A percentile compares a stretch with the other conserved stretches of the same genome.
These are phyloP conservation scores for Cenopis cana DNA, from an alignment of 2,888 invertebrate genomes.

Conservation along the genomic window DNA sequence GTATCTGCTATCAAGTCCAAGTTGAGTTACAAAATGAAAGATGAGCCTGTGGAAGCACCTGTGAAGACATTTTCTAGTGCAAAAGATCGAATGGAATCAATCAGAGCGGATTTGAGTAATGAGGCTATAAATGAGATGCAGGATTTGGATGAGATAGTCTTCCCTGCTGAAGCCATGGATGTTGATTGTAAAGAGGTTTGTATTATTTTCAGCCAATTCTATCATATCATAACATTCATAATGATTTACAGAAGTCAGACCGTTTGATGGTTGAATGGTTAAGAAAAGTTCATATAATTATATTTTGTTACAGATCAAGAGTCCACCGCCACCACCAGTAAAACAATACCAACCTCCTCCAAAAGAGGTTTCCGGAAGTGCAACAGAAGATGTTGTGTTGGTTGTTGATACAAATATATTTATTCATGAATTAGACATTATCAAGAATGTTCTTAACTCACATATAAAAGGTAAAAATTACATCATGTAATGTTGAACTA, in stretches of 20 bases:
- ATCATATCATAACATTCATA: no score
- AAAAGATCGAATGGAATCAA: conserved; percentile 64
- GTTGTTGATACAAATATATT: conserved; percentile 82
- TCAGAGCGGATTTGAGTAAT: conserved; percentile 61
- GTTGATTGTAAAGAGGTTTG: conserved; percentile 70
- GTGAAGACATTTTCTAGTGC: conserved; percentile 59
- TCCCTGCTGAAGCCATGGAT: conserved; percentile 68
- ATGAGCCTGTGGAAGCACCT: conserved; percentile 20
- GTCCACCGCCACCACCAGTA: conserved; percentile 47
- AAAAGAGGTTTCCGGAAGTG: conserved; percentile 53
- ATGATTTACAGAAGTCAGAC: no score
- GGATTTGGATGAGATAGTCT: conserved; percentile 43
- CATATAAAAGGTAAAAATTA: conserved; percentile 71
- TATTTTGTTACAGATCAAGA: conserved; percentile 55
- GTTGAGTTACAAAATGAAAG: conserved; percentile 67
- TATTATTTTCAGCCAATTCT: neutral
- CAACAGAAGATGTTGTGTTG: conserved; percentile 64
- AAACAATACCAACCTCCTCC: conserved; percentile 55
- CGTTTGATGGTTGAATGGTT: no score
- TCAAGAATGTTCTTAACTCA: conserved; percentile 74
- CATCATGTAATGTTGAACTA: no score
- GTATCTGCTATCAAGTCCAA: conserved; percentile 79
- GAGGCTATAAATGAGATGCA: conserved; percentile 53
- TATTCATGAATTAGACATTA: conserved; percentile 75
- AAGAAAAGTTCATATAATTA: no score